phyloP scores from a whole-genome alignment of 92 coral and sea anemone genomes.

The Parazoanthus swiftii region DNA sequence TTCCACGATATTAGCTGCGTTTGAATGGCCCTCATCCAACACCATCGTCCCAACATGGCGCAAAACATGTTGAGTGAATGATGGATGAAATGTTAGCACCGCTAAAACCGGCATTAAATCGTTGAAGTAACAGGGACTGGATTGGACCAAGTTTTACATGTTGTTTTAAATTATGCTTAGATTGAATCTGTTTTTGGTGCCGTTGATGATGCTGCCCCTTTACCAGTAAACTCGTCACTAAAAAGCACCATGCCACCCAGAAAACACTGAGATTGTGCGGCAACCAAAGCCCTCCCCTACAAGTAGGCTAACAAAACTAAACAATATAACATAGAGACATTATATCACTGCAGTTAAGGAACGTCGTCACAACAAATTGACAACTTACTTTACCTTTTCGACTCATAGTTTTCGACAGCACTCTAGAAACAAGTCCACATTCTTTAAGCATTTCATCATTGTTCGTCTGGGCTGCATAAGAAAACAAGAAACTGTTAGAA shows the following conservation, averaged over 20 bases:
- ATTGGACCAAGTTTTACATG: conserved; percentile 9
- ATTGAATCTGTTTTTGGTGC: conserved; percentile 15
- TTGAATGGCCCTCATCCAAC: conserved; percentile 3
- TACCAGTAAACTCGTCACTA: conserved; percentile 10
- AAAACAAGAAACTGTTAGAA: not conserved
- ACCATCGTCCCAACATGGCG: conserved; percentile 11
- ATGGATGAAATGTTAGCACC: conserved; percentile 8
- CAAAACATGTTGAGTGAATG: conserved; percentile 7
- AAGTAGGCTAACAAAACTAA: not conserved
- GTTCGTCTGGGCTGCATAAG: conserved; percentile 86
- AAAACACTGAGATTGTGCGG: conserved; percentile 1
- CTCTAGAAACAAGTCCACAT: conserved; percentile 90
- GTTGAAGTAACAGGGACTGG: conserved; percentile 1
- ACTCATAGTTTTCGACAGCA: conserved; percentile 94
- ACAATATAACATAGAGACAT: conserved; percentile 4
- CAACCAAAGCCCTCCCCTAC: not conserved
- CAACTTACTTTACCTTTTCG: conserved; percentile 55
- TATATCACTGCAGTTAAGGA: conserved; percentile 6
- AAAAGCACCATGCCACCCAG: conserved; percentile 4
- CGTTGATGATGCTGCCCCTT: not conserved
- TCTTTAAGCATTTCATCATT: conserved; percentile 95
- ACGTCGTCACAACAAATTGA: conserved; percentile 11
- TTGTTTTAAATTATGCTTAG: not conserved
- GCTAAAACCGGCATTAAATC: conserved; percentile 2
- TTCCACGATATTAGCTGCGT: not conserved